Percentiles rank a stretch among this genome's conserved stretches.
Conservation (phyloP, 1,140 invertebrate species). For the Hyphantria cunea region DNA sequence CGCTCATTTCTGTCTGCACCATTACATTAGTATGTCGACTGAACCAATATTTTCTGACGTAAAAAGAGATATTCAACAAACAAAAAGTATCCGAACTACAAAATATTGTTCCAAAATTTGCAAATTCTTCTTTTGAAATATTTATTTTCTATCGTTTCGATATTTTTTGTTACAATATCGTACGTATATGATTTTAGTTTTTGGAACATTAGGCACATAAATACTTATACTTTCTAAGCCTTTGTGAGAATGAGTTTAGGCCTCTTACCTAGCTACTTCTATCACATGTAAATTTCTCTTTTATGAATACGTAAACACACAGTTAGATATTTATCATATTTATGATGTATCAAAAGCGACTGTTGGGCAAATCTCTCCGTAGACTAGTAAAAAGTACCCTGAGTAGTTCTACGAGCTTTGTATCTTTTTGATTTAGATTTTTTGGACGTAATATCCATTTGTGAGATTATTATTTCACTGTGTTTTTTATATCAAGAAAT, state of each 20-base stretch:
- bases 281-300: slow-evolving; percentile 27
- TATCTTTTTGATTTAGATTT: slow-evolving; percentile 27
- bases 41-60: slow-evolving; percentile 18
- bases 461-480: slow-evolving; percentile 10
- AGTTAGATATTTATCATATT: slow-evolving; percentile 32
- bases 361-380: slow-evolving; percentile 22
- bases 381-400: slow-evolving; percentile 24
- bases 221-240: not conserved
- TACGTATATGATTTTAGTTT: not conserved
- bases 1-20: slow-evolving; percentile 68
- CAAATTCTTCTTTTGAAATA: not conserved
- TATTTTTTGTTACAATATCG: not conserved
- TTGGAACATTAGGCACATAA: not conserved
- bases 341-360: slow-evolving; percentile 28
- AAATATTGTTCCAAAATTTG: not conserved
- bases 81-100: slow-evolving; percentile 2
- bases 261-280: slow-evolving; percentile 11
- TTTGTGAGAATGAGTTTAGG: slow-evolving; percentile 18
- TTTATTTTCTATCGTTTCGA: not conserved
- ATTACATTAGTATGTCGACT: slow-evolving; percentile 66
- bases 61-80: slow-evolving; percentile 1
- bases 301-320: slow-evolving; percentile 30
- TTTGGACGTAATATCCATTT: slow-evolving; percentile 24
- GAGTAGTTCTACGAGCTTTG: slow-evolving; percentile 33
- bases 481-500: not conserved